A percentile compares a stretch with the other conserved stretches of the same genome.
Evolutionary conservation across 2,113 vertebrate genomes (phyloP).

Genomic region (Scomber scombrus): DNA sequence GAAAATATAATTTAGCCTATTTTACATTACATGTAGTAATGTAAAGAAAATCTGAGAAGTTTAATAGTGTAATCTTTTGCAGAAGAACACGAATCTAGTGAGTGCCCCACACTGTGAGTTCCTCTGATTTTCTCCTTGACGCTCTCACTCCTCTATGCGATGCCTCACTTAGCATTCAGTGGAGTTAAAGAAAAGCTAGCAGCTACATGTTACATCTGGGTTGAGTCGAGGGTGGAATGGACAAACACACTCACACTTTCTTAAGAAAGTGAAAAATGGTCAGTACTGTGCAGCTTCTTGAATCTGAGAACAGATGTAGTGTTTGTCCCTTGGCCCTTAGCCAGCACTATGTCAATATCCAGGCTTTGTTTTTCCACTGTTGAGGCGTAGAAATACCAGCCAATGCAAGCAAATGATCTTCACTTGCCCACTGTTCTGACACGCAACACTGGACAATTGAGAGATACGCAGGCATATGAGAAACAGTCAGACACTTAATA

Average conservation of each 20-base stretch:
- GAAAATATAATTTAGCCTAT: background rate
- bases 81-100: slow-evolving; percentile 3
- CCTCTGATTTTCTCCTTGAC: slow-evolving; percentile 9
- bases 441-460: slow-evolving; percentile 23
- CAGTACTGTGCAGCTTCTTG: slow-evolving; percentile 44
- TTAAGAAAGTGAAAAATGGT: slow-evolving; percentile 58
- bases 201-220: slow-evolving; percentile 61
- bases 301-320: slow-evolving; percentile 66
- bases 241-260: slow-evolving; percentile 60
- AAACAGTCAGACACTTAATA: slow-evolving; percentile 6
- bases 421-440: slow-evolving; percentile 36
- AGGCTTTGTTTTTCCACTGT: slow-evolving; percentile 68
- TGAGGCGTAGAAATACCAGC: slow-evolving; percentile 54
- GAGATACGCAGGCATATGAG: background rate
- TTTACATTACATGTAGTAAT: background rate
- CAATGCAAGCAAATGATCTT: slow-evolving; percentile 59
- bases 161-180: slow-evolving; percentile 17
- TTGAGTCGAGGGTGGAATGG: slow-evolving; percentile 47
- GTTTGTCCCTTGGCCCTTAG: slow-evolving; percentile 63
- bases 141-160: background rate
- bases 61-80: background rate
- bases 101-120: slow-evolving; percentile 29
- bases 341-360: slow-evolving; percentile 70
- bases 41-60: background rate
- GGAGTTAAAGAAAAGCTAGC: slow-evolving; percentile 38